Percentiles rank a stretch among this genome's conserved stretches.
These are phyloP conservation scores for Lepus oiostolus DNA, from an alignment of 2,797 vertebrate species.

Conservation along the genomic window DNA sequence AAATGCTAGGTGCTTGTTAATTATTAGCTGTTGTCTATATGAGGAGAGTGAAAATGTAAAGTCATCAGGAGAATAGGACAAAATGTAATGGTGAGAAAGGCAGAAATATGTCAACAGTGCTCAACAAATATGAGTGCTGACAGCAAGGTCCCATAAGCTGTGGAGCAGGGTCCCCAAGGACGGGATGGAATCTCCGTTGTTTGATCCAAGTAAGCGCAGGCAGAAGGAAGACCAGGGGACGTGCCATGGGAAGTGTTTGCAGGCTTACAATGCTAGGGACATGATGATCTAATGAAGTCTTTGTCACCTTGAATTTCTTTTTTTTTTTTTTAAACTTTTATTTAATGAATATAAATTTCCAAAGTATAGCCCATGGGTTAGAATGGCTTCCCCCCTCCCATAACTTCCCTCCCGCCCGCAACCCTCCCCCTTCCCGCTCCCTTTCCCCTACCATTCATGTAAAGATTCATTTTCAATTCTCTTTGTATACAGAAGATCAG, in stretches of 20 bases:
- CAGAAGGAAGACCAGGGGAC: not conserved
- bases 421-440: too few relatives aligned
- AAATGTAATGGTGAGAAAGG: not conserved
- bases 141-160: not conserved
- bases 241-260: not conserved
- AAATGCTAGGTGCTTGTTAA: not conserved
- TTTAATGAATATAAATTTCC: too few relatives aligned
- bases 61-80: not conserved
- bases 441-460: too few relatives aligned
- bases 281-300: not conserved
- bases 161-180: not conserved
- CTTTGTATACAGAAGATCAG: too few relatives aligned
- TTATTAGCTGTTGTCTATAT: not conserved
- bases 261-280: not conserved
- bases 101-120: not conserved
- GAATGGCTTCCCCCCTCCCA: too few relatives aligned
- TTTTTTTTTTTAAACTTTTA: too few relatives aligned
- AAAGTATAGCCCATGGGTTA: too few relatives aligned
- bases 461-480: too few relatives aligned
- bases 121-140: not conserved
- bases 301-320: slow-evolving; percentile 52
- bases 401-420: too few relatives aligned
- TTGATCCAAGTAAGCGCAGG: not conserved
- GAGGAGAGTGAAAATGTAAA: slow-evolving; percentile 22
- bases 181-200: not conserved